Evolutionary conservation across 2,113 vertebrate species (phyloP).

Genomic region (Psammodynastes pulverulentus): DNA sequence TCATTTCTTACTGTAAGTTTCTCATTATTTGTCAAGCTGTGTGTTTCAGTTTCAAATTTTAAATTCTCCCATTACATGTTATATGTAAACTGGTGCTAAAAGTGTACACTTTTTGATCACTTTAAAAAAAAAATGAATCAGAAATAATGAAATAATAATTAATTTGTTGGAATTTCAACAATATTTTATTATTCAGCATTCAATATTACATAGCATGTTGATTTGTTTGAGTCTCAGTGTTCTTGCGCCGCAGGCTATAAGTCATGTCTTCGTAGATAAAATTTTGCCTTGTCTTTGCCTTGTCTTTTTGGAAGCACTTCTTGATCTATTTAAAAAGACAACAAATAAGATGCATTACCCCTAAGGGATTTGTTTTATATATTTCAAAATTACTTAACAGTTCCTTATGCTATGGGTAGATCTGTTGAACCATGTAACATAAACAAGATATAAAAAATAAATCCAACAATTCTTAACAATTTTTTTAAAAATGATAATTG

Average conservation of each 20-base stretch:
- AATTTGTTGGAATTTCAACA: not conserved
- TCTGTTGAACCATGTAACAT: not conserved
- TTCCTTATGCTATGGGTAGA: not conserved
- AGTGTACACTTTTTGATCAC: not conserved
- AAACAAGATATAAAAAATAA: not conserved
- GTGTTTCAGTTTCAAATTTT: not conserved
- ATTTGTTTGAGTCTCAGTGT: not conserved
- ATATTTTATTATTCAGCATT: not conserved
- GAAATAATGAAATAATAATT: not conserved
- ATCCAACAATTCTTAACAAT: not conserved
- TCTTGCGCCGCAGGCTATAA: constrained; percentile 15
- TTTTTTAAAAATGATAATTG: not conserved
- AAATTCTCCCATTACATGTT: not conserved
- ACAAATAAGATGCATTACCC: not conserved
- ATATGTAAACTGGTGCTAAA: not conserved
- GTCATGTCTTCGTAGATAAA: constrained; percentile 59
- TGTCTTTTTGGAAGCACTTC: constrained; percentile 29
- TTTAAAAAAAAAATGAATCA: not conserved
- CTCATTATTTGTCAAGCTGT: not conserved
- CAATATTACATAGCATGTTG: not conserved
- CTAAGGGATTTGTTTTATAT: not conserved
- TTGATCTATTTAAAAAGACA: constrained; percentile 38
- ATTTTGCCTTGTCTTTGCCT: not conserved
- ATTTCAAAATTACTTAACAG: not conserved
- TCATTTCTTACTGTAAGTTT: not conserved